These are phyloP conservation scores for Rosalia funebris DNA, from an alignment of 2,888 invertebrate genomes.

Conservation along the genomic window DNA sequence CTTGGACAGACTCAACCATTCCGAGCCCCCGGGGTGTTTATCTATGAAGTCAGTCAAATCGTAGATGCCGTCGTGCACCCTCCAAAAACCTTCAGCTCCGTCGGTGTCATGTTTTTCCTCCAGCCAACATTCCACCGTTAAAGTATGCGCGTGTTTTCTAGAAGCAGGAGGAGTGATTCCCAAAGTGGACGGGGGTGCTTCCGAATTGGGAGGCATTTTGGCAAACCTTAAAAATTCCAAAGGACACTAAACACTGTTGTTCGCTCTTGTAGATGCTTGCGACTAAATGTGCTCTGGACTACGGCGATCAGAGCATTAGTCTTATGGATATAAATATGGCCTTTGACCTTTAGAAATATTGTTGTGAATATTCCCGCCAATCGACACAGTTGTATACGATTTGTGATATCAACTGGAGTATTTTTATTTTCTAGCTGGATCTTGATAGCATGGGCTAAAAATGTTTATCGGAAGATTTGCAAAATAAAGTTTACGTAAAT, in stretches of 20 bases:
- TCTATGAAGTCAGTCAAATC: constrained; percentile 83
- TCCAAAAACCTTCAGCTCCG: constrained; percentile 82
- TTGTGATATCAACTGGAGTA: no score
- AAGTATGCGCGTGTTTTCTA: constrained; percentile 35
- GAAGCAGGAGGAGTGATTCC: constrained; percentile 48
- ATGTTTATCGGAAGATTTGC: no score
- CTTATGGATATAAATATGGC: neutral
- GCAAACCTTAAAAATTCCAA: neutral
- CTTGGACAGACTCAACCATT: constrained; percentile 78
- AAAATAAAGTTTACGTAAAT: no score
- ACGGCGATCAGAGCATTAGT: neutral
- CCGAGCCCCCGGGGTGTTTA: constrained; percentile 86
- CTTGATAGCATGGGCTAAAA: no score
- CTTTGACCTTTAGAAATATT: neutral
- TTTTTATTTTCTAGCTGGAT: no score
- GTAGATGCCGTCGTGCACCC: constrained; percentile 81
- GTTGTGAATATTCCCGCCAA: no score
- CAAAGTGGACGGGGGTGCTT: constrained; percentile 43
- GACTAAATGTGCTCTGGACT: neutral
- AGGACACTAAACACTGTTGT: neutral
- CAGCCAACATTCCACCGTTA: constrained; percentile 66
- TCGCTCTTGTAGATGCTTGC: neutral
- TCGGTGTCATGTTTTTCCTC: constrained; percentile 74
- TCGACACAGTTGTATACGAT: no score
- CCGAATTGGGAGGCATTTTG: constrained; percentile 31